These are phyloP conservation scores for Cynoglossus semilaevis DNA, from an alignment of 2,113 vertebrate genomes.

Conservation along the genomic window DNA sequence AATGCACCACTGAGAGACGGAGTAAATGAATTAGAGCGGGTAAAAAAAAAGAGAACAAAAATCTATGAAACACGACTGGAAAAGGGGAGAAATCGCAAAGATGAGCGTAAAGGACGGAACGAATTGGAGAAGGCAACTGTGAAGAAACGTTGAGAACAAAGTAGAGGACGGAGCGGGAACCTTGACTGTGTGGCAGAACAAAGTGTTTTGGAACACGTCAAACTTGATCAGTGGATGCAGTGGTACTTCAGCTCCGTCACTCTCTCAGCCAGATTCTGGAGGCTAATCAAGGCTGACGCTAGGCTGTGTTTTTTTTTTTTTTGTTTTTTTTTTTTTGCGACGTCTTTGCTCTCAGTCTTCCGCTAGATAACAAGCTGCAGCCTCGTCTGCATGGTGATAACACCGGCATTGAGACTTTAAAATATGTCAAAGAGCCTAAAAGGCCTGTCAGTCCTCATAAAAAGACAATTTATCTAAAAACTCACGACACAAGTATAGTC, in stretches of 20 bases:
- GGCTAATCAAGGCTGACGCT: slow-evolving; percentile 56
- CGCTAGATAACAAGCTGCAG: slow-evolving; percentile 19
- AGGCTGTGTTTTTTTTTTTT: slow-evolving; percentile 21
- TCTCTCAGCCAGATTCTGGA: slow-evolving; percentile 40
- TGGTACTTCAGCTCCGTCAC: slow-evolving; percentile 47
- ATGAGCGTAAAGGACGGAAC: background rate
- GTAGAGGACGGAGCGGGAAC: background rate
- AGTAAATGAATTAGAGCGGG: slow-evolving; percentile 1
- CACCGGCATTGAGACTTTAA: background rate
- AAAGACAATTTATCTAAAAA: slow-evolving; percentile 26
- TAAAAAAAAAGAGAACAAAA: background rate
- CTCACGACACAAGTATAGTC: slow-evolving; percentile 22
- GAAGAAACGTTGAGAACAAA: slow-evolving; percentile 4
- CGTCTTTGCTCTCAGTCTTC: slow-evolving; percentile 38
- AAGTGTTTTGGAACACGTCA: slow-evolving; percentile 51
- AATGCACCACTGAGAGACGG: background rate
- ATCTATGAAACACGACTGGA: slow-evolving; percentile 8
- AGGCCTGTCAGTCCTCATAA: slow-evolving; percentile 7
- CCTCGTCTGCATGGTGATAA: too few species aligned
- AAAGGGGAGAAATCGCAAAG: slow-evolving; percentile 6
- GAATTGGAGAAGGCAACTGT: background rate
- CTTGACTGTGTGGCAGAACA: slow-evolving; percentile 15
- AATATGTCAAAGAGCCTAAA: too few species aligned
- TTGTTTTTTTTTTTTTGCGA: too few species aligned
- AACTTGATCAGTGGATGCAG: slow-evolving; percentile 46